Evolutionary conservation across 2,113 vertebrate species (phyloP).

Genomic region (Perca fluviatilis): DNA sequence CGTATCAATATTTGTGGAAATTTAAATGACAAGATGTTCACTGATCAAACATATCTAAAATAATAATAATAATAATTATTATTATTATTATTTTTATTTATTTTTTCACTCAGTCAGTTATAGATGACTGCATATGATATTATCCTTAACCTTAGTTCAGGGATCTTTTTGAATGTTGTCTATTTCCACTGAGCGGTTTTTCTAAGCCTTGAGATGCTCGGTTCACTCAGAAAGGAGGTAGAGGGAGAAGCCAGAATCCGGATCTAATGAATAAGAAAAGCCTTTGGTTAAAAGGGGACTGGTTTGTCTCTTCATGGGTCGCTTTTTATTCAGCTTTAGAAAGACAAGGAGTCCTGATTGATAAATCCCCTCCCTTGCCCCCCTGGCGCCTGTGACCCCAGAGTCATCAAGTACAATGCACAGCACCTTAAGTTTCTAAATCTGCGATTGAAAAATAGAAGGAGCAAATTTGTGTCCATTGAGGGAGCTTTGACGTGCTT

Average conservation of each 20-base stretch:
- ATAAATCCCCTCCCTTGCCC: conserved; percentile 81
- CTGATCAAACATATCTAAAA: not conserved
- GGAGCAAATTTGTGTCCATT: conserved; percentile 89
- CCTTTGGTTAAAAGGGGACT: conserved; percentile 83
- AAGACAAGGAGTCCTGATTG: conserved; percentile 82
- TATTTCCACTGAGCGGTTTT: conserved; percentile 65
- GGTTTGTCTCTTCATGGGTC: conserved; percentile 84
- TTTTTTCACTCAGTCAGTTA: not conserved
- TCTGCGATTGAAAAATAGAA: conserved; percentile 87
- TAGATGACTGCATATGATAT: conserved; percentile 24
- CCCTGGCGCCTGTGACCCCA: conserved; percentile 90
- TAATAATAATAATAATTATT: not conserved
- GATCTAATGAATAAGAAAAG: conserved; percentile 86
- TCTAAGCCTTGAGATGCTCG: conserved; percentile 73
- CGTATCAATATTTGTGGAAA: not conserved
- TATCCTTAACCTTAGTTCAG: conserved; percentile 42
- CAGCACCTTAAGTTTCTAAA: conserved; percentile 82
- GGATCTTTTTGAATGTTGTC: conserved; percentile 51
- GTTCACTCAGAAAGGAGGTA: conserved; percentile 66
- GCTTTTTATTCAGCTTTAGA: conserved; percentile 86
- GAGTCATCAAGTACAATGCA: conserved; percentile 88
- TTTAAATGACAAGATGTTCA: not conserved
- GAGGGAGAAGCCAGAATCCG: conserved; percentile 78
- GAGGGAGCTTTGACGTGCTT: conserved; percentile 85
- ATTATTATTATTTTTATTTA: not conserved